Percentiles rank a stretch among this genome's conserved stretches.
Evolutionary conservation across 2,888 invertebrate genomes (phyloP).

Genomic region (Muschampia plurimacula): DNA sequence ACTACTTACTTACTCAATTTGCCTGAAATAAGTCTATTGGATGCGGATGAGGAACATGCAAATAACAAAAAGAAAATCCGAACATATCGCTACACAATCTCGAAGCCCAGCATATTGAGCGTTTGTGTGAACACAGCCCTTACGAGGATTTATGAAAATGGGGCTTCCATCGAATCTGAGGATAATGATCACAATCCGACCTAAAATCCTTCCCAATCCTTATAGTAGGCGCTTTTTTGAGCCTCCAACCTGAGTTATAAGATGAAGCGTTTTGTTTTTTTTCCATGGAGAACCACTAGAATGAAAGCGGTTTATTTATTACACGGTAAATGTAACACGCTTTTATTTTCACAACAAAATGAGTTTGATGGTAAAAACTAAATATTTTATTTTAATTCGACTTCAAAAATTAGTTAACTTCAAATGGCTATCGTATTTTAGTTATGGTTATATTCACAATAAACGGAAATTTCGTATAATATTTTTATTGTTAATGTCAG

Average conservation of each 20-base stretch:
- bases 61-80: slow-evolving; percentile 55
- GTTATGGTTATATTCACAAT: too few relatives aligned
- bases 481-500: too few relatives aligned
- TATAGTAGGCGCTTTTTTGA: slow-evolving; percentile 51
- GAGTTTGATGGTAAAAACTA: too few relatives aligned
- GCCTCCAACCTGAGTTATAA: neutral
- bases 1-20: slow-evolving; percentile 2
- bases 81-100: slow-evolving; percentile 53
- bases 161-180: slow-evolving; percentile 63
- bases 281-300: too few relatives aligned
- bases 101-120: slow-evolving; percentile 58
- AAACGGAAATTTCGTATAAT: too few relatives aligned
- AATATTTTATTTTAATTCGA: too few relatives aligned
- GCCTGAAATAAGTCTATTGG: slow-evolving; percentile 18
- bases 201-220: slow-evolving; percentile 58
- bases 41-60: slow-evolving; percentile 49
- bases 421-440: too few relatives aligned
- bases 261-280: slow-evolving; percentile 27
- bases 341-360: too few relatives aligned
- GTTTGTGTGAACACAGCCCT: slow-evolving; percentile 61
- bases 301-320: too few relatives aligned
- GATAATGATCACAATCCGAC: slow-evolving; percentile 71
- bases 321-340: too few relatives aligned
- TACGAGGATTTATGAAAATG: slow-evolving; percentile 65
- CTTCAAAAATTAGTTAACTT: too few relatives aligned